A percentile compares a stretch with the other conserved stretches of the same genome.
phyloP scores from a whole-genome alignment of 2,113 vertebrate species.

The Bos javanicus region DNA sequence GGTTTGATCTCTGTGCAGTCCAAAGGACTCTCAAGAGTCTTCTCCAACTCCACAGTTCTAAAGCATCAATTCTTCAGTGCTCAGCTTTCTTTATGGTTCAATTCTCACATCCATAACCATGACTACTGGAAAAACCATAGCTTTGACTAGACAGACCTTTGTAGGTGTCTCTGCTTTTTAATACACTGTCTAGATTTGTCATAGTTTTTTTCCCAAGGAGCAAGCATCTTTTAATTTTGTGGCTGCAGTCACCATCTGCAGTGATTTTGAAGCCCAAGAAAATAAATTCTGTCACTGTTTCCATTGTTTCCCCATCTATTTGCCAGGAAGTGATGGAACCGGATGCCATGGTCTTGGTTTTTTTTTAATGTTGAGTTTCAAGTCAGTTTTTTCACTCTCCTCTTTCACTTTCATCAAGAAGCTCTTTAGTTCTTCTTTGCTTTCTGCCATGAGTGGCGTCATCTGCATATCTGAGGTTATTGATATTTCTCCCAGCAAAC shows the following conservation, averaged over 20 bases:
- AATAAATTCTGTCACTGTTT: background rate
- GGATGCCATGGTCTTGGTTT: background rate
- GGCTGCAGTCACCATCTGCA: background rate
- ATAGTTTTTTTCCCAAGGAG: background rate
- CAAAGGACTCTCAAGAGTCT: background rate
- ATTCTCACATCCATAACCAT: background rate
- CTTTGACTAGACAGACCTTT: background rate
- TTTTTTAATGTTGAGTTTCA: background rate
- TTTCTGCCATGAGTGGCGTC: background rate
- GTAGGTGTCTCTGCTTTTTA: background rate
- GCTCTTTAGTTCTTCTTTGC: background rate
- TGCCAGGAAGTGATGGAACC: background rate
- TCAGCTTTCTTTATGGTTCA: background rate
- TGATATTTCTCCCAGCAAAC: background rate
- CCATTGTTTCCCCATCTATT: background rate
- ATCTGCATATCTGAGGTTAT: background rate
- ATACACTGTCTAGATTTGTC: background rate
- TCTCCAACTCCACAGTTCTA: background rate
- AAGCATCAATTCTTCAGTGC: background rate
- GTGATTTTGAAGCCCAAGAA: background rate
- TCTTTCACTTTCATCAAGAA: background rate
- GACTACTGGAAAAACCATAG: background rate
- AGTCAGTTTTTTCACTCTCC: background rate
- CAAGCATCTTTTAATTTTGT: background rate
- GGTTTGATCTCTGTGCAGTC: background rate